Evolutionary conservation across 2,113 vertebrate genomes (phyloP).

Genomic region (Lucifuga dentata): DNA sequence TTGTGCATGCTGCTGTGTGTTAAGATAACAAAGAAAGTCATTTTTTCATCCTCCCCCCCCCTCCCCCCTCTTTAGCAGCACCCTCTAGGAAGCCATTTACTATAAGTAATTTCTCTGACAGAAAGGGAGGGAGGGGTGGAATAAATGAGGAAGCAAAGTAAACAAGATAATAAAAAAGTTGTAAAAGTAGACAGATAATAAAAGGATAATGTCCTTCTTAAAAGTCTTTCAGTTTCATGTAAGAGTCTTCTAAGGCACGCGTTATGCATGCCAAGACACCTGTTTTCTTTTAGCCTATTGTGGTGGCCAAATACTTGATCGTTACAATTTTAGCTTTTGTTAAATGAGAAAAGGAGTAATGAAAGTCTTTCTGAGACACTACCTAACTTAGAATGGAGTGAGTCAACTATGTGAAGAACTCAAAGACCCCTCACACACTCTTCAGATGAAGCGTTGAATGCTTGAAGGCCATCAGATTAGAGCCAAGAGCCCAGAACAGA

Average conservation of each 20-base stretch:
- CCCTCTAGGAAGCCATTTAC: conserved; percentile 52
- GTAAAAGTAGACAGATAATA: conserved; percentile 42
- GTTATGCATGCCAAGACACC: neutral
- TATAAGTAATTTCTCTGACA: conserved; percentile 57
- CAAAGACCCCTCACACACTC: conserved; percentile 28
- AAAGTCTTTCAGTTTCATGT: conserved; percentile 38
- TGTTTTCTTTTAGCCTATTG: conserved; percentile 4
- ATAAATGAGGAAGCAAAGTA: conserved; percentile 52
- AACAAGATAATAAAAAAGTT: conserved; percentile 62
- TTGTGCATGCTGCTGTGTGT: conserved; percentile 46
- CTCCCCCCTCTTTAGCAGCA: no score
- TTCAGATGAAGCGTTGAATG: conserved; percentile 53
- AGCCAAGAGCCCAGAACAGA: conserved; percentile 62
- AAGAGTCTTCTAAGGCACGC: no score
- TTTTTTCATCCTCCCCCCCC: conserved; percentile 47
- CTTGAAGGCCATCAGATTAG: conserved; percentile 44
- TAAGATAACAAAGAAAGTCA: conserved; percentile 74
- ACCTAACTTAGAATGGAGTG: conserved; percentile 15
- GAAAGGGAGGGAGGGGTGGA: conserved; percentile 40
- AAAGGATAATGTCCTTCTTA: conserved; percentile 46
- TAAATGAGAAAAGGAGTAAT: conserved; percentile 12
- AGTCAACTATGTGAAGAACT: conserved; percentile 12
- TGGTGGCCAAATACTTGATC: conserved; percentile 7
- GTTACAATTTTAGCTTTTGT: conserved; percentile 15
- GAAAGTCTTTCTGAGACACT: conserved; percentile 11